Percentiles rank a stretch among this genome's conserved stretches.
These are phyloP conservation scores for Cataglyphis hispanica DNA, from an alignment of 1,140 invertebrate genomes.

Conservation along the genomic window DNA sequence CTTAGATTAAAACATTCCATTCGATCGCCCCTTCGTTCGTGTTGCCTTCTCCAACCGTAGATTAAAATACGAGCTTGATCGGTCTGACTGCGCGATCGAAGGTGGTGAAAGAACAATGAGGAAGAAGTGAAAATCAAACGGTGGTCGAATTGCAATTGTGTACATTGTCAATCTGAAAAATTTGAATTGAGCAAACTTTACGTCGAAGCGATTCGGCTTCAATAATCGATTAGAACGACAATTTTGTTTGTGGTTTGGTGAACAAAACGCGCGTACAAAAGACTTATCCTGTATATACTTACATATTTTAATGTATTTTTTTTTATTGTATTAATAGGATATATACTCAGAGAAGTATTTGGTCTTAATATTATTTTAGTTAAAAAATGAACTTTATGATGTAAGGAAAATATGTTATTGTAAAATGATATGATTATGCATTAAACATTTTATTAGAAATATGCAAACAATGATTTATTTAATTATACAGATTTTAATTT, in stretches of 20 bases:
- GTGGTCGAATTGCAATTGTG: conserved; percentile 14
- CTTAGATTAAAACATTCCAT: conserved; percentile 74
- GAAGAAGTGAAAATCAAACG: conserved; percentile 29
- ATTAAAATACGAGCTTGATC: conserved; percentile 64
- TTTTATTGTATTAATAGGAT: no score
- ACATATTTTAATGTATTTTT: no score
- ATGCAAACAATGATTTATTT: neutral
- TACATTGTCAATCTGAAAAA: neutral
- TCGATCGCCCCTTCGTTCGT: conserved; percentile 21
- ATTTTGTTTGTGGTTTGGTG: neutral
- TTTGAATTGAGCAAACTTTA: neutral
- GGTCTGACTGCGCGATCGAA: conserved; percentile 44
- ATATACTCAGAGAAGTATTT: no score
- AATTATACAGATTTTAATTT: neutral
- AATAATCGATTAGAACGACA: neutral
- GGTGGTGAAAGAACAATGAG: neutral
- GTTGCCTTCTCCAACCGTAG: conserved; percentile 37
- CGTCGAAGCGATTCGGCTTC: neutral
- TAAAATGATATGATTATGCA: neutral
- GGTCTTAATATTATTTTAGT: no score
- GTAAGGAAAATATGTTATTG: no score
- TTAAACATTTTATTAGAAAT: neutral
- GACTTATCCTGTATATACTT: no score
- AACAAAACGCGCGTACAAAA: neutral
- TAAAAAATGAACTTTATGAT: no score